Base-by-base conservation (phyloP, 2,797 vertebrate species). In the Crenuchus spilurus region DNA sequence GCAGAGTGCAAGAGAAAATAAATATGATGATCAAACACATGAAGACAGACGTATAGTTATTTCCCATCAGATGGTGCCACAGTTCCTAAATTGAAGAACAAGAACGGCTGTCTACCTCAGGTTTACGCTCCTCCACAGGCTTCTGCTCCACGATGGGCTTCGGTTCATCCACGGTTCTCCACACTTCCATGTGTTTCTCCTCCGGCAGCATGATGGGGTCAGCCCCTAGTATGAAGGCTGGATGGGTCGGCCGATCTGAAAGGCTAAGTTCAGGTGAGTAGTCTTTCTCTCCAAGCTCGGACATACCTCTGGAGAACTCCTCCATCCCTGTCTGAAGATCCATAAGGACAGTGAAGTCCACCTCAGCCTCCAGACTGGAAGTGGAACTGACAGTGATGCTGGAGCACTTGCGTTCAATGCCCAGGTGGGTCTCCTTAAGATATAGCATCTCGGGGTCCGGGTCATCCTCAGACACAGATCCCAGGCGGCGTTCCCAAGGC, bases 361-460 rank as follows among this genome's bases (percentile, higher is more conserved):
- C 97, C 78, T 99, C 97, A 0, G 97, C 97, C 85, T 99, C 97
- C 79, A 99, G 89, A 88, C 97, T 98, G 82, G 97, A 99, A 0
- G 97, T 98, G 1, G 97, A 98, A 88, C 96, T 98, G 86, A 98
- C 97, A 0, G 96, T 98, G 90, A 98, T 97, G 90, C 96, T 98
- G 87, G 97, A 98, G 84, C 96, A 98, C 85, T 98, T 99, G 70
- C 96, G 95, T 83, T 98, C 97, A 0, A 98, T 98, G 83, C 95
- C 95, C 85, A 99, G 88, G 84, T 98, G 96, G 83, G 93, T 96
- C 86, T 99, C 97, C 87, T 96, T 99, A 86, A 98, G 91, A 88
- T 96, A 97, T 48, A 94, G 91, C 0, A 92, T 90, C 9, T 97
- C 96, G 48, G 93, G 94, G 89, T 99, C 95, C 83, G 93, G 95